These are phyloP conservation scores for Nasua narica DNA, from an alignment of 2,797 vertebrate species.

Conservation along the genomic window DNA sequence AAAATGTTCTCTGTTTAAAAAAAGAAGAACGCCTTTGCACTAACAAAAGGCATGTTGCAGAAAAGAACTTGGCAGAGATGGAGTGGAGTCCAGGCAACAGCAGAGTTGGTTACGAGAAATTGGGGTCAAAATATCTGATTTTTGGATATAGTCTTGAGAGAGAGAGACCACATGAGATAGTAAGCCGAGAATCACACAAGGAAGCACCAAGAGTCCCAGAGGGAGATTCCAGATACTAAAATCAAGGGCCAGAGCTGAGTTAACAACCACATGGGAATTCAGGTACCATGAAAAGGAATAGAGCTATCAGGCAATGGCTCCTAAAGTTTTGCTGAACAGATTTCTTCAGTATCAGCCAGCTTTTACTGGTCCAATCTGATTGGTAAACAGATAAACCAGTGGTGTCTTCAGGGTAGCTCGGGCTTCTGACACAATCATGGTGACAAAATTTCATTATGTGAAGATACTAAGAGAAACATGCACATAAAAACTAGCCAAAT, in stretches of 20 bases:
- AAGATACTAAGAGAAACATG: constrained; percentile 7
- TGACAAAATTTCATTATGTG: constrained; percentile 7
- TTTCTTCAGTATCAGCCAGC: not conserved
- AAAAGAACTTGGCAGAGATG: not conserved
- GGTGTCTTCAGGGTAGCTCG: constrained; percentile 2
- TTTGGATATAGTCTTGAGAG: not conserved
- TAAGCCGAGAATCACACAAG: not conserved
- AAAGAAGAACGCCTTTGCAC: not conserved
- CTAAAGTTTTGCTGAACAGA: not conserved
- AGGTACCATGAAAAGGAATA: not conserved
- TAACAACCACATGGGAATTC: constrained; percentile 5
- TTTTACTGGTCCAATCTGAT: not conserved
- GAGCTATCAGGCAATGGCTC: not conserved
- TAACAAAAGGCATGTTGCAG: not conserved
- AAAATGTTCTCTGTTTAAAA: not conserved
- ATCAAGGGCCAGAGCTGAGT: not conserved
- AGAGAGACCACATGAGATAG: not conserved
- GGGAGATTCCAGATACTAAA: not conserved
- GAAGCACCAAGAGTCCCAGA: not conserved
- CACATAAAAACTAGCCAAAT: not conserved
- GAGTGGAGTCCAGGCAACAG: not conserved
- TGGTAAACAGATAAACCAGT: constrained; percentile 38
- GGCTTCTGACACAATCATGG: not conserved
- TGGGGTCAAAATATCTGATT: not conserved
- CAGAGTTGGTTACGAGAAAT: not conserved